A percentile compares a stretch with the other conserved stretches of the same genome.
These are phyloP conservation scores for Ceriagrion tenellum DNA, from an alignment of 2,888 invertebrate genomes.

Conservation along the genomic window DNA sequence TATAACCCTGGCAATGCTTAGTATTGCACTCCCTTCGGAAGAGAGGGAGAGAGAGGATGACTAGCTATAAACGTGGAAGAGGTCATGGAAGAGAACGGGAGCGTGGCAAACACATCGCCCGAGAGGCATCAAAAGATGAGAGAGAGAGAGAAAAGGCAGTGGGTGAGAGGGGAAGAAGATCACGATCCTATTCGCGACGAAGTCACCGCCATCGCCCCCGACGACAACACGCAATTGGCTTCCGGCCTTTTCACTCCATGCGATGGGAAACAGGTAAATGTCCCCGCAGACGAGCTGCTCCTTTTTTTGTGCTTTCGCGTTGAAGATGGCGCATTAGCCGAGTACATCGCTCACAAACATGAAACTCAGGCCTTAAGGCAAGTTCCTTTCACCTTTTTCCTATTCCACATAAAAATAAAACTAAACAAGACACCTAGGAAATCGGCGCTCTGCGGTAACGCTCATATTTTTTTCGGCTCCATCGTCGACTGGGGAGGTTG, in stretches of 20 bases:
- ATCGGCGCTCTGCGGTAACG: background rate
- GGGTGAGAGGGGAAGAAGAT: background rate
- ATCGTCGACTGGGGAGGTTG: background rate
- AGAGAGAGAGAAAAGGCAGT: background rate
- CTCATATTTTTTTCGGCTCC: background rate
- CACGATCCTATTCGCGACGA: background rate
- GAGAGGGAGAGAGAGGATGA: too few species aligned
- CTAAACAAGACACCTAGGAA: background rate
- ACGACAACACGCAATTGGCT: background rate
- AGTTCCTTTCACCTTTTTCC: background rate
- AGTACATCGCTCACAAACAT: background rate
- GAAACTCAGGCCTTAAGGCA: background rate
- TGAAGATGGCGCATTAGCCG: background rate
- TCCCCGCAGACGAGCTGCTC: background rate
- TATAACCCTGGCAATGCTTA: too few species aligned
- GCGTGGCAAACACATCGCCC: too few species aligned
- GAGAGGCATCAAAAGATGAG: background rate
- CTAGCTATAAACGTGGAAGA: background rate
- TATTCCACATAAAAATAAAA: background rate
- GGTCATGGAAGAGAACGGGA: background rate
- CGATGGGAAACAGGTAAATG: constrained; percentile 13
- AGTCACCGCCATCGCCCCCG: background rate
- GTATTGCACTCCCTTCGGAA: too few species aligned
- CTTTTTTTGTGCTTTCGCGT: background rate
- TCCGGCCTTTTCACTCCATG: background rate